phyloP scores from a whole-genome alignment of 2,888 invertebrate genomes.

The Eumacrocentrus americanus region DNA sequence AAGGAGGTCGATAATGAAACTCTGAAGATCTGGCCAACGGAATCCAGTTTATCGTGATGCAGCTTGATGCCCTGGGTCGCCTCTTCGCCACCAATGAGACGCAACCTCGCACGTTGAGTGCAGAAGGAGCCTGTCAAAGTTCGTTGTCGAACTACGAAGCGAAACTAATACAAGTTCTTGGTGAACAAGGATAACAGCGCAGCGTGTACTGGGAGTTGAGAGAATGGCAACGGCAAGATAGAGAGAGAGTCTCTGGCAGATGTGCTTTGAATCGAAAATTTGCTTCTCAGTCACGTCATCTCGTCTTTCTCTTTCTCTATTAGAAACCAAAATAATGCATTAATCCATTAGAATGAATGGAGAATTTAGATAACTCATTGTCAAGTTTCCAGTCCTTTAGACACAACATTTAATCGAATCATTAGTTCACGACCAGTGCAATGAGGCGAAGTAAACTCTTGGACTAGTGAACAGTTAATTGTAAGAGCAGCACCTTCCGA shows the following conservation, averaged over 20 bases:
- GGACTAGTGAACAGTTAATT: no score
- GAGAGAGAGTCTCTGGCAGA: conserved; percentile 16
- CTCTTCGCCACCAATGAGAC: conserved; percentile 8
- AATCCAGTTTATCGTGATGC: conserved; percentile 22
- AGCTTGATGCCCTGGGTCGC: not conserved
- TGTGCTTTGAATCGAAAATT: conserved; percentile 11
- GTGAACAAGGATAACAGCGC: conserved; percentile 8
- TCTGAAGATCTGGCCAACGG: conserved; percentile 13
- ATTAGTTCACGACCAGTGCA: no score
- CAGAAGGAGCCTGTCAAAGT: conserved; percentile 17
- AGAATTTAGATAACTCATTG: not conserved
- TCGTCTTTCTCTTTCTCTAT: not conserved
- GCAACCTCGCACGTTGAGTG: not conserved
- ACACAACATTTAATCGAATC: no score
- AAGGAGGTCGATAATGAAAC: conserved; percentile 28
- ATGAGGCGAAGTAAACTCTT: no score
- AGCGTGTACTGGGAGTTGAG: conserved; percentile 1
- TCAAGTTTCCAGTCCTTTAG: no score
- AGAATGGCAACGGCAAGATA: conserved; percentile 19
- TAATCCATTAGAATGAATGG: not conserved
- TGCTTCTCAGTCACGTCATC: conserved; percentile 14
- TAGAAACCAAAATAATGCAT: not conserved
- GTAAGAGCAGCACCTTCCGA: no score
- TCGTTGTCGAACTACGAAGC: conserved; percentile 7
- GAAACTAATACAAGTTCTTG: conserved; percentile 23